Conservation (phyloP, 2,113 vertebrate genomes). For the Falco punctatus region DNA sequence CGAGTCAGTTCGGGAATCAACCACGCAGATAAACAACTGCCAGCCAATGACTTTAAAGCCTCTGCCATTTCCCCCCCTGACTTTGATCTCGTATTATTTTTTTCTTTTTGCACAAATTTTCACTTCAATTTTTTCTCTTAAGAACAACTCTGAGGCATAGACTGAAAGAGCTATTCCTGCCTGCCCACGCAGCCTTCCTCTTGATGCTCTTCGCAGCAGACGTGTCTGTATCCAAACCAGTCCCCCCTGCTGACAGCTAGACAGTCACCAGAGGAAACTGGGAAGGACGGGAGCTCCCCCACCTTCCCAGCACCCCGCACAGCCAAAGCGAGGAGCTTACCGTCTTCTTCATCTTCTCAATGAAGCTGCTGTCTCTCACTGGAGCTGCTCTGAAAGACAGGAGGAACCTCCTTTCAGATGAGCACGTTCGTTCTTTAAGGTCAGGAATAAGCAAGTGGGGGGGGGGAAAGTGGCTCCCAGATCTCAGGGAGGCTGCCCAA, state of each 20-base stretch:
- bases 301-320: accelerated
- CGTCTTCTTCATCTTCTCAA: slow-evolving; percentile 99
- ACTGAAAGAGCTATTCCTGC: not conserved
- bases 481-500: not conserved
- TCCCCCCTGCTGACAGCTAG: not conserved
- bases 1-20: not conserved
- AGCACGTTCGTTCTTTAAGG: not conserved
- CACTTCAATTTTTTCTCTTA: not conserved
- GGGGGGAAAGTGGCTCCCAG: not conserved
- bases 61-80: not conserved
- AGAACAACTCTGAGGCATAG: not conserved
- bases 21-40: not conserved
- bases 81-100: not conserved
- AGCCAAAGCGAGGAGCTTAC: slow-evolving; percentile 74
- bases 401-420: not conserved
- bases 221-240: not conserved
- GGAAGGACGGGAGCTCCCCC: not conserved
- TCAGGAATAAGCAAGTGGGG: not conserved
- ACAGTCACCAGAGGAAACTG: not conserved
- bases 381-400: slow-evolving; percentile 77
- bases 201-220: not conserved
- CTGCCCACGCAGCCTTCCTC: not conserved
- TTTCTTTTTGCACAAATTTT: not conserved
- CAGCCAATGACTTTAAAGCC: slow-evolving; percentile 9
- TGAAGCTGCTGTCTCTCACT: slow-evolving; percentile 89